Percentiles rank a stretch among this genome's conserved stretches.
These are phyloP conservation scores for Epicauta chinensis DNA, from an alignment of 1,140 invertebrate species.

Conservation along the genomic window DNA sequence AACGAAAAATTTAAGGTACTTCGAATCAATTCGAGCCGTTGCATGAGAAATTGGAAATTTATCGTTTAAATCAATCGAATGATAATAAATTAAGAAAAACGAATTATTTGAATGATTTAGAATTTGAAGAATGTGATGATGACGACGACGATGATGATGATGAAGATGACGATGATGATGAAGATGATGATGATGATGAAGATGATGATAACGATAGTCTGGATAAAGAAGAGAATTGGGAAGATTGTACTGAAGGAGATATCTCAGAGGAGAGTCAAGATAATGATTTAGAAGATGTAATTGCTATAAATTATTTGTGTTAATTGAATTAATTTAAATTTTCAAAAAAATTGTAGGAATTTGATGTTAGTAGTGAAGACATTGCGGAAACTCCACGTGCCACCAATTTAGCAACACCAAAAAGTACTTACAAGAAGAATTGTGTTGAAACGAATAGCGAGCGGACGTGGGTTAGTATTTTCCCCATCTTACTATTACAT, in stretches of 20 bases:
- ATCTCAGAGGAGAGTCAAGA: slow-evolving; percentile 27
- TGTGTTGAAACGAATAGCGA: slow-evolving; percentile 21
- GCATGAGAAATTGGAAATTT: slow-evolving; percentile 21
- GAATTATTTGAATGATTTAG: slow-evolving; percentile 37
- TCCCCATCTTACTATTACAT: too few species aligned
- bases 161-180: neutral
- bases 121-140: slow-evolving; percentile 32
- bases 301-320: neutral
- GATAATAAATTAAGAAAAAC: slow-evolving; percentile 27
- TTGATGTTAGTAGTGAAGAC: slow-evolving; percentile 16
- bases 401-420: slow-evolving; percentile 21
- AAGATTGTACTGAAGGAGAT: slow-evolving; percentile 32
- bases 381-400: slow-evolving; percentile 12
- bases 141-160: slow-evolving; percentile 22
- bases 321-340: neutral
- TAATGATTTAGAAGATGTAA: slow-evolving; percentile 19
- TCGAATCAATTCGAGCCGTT: slow-evolving; percentile 20
- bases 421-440: slow-evolving; percentile 26
- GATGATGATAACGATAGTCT: slow-evolving; percentile 30
- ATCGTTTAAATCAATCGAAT: slow-evolving; percentile 19
- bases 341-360: slow-evolving; percentile 12
- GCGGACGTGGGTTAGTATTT: slow-evolving; percentile 27
- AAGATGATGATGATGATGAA: too few species aligned
- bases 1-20: slow-evolving; percentile 15
- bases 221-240: slow-evolving; percentile 35